Base-by-base conservation (phyloP, 2,888 invertebrate genomes). In the Pterostichus niger region DNA sequence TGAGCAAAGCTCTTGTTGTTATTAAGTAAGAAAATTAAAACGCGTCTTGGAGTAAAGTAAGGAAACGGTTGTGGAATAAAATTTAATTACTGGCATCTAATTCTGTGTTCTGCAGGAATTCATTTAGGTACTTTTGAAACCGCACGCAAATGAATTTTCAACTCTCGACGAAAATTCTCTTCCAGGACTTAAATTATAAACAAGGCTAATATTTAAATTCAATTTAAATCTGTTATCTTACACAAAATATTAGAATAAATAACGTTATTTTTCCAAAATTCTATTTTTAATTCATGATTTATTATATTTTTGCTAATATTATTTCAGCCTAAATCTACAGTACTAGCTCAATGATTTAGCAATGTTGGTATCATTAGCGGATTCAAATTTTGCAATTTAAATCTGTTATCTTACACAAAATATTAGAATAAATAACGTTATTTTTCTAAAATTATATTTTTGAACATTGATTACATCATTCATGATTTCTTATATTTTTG, bases 191-290 rank as follows among this genome's bases (percentile, higher is more conserved):
- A 35, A 71, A 71, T 71, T 44, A 17, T 68, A 68, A 68, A 35
- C 46, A 71, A 40, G 68, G 68, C 68, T 71, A 71, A 71, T 71
- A 71, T 71, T 44, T 71, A 44, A 71, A 40, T 71, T 71, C 15
- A 71, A 44, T 71, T 71, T 46, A 6, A 6, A 71, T 44, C 17
- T 11, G n/a, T 15, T 71, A 71, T 71, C 15, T 71, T 46, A 10
- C 49, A 49, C 2, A n/a, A 49, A n/a, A n/a, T 49, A 49, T 24
- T 1, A 3, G 24, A 24, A 24, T 24, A 24, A 3, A 24, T 49
- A 49, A 10, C 13, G 2, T n/a, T 49, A 49, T 49, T 10, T n/a
- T 49, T 49, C 6, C 40, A 40, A 9, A 40, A 5, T 40, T 40
- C 1, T 40, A 40, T 35, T 35, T 6, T 3, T 35, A 35, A 35